Evolutionary conservation across 2,888 invertebrate species (phyloP), one percentile per base, ranked within the genome.

Genomic region (Gerris lacustris): DNA sequence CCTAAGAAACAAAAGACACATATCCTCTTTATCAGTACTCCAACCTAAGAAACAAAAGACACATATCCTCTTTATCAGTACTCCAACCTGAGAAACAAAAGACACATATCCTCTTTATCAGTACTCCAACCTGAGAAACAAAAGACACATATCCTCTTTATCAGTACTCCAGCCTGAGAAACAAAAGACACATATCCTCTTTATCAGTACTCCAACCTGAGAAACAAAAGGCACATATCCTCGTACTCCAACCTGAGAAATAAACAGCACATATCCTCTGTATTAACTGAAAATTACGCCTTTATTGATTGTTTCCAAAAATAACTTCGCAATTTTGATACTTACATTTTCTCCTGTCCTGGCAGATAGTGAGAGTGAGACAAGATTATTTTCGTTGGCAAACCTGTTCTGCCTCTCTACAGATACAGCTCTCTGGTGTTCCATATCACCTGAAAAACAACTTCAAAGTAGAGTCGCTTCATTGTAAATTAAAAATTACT

Each of bases 281-380:
- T n/a, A n/a, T n/a, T n/a, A n/a, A n/a, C n/a, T n/a, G n/a, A n/a
- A n/a, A n/a, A n/a, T n/a, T n/a, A n/a, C n/a, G n/a, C n/a, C n/a
- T n/a, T n/a, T n/a, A n/a, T n/a, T n/a, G n/a, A n/a, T 31, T 31
- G 31, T 31, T 31, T 1, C 4, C 4, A 31, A 31, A 31, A 31
- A 31, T 31, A 31, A 31, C 31, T n/a, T n/a, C 1, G 31, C 31
- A 31, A 31, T 31, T 1, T 31, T 17, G 17, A 66, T 17, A 73
- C 78, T 79, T 82, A 89, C 89, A 82, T 85, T 85, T 82, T 90
- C 90, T 6, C 89, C 89, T 5, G 88, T 89, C 77, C 88, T 84
- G 6, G 89, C 88, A 6, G 89, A 90, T 69, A 88, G 86, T 73
- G 86, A 84, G 77, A 84, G 87, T 76, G 82, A 85, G 44, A 71